Base-by-base conservation (phyloP, 2,113 vertebrate genomes). In the Gavia stellata region DNA sequence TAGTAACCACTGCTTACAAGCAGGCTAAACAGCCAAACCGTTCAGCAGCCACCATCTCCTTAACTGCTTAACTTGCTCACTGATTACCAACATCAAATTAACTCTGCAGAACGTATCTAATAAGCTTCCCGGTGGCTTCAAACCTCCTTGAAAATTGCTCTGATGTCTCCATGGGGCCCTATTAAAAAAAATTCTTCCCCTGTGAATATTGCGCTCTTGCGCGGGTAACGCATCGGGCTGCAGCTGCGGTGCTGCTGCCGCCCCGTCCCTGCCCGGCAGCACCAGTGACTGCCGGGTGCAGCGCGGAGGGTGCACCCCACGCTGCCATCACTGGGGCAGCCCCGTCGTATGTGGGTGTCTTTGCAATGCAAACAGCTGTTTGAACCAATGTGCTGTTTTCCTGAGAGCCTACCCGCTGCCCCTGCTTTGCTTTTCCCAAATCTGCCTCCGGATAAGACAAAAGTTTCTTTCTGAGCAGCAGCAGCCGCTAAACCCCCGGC, bases 81-180 rank as follows among this genome's bases (percentile, higher is more conserved):
- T 95, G 96, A 93, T 96, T 95, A 94, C 96, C 91, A 91, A 88
- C 90, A 88, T 86, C 93, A 89, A 93, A 94, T 96, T 96, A 96
- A 94, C 96, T 97, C 94, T 38, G 59, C 93, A 88, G 95, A 96
- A 94, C 75, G 25, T 86, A 94, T 94, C 94, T 95, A 91, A 96
- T 95, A 80, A 94, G 93, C 95, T 94, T 94, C 87, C 90, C 20
- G 31, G 90, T 71, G 80, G 94, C 94, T 92, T 87, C 92, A 42
- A 86, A 66, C 91, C 88, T 94, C 92, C 92, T 89, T 81, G 92
- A 94, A 96, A 97, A 94, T 94, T 74, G 86, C 84, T 93, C 89
- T 95, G 92, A 88, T 90, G 95, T 65, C 96, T 97, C 97, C 91
- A 45, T 56, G 90, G 94, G 95, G 91, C 53, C 92, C 91, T 88